Conservation (phyloP, 2,113 vertebrate species). For the Centropristis striata region DNA sequence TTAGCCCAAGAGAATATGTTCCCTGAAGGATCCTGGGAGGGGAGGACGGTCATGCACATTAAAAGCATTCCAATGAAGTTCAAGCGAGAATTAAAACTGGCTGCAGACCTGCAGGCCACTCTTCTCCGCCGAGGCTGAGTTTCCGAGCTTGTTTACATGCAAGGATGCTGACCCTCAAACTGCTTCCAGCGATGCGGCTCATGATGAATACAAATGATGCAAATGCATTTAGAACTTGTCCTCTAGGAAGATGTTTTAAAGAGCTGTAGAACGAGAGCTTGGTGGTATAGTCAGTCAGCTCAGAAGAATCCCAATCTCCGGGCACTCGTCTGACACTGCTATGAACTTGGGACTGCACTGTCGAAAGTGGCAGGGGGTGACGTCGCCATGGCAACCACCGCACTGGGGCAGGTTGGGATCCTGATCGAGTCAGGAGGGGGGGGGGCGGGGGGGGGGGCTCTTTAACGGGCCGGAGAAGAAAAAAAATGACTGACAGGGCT, state of each 20-base stretch:
- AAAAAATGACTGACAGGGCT: conserved; percentile 59
- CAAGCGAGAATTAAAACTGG: conserved; percentile 34
- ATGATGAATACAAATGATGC: conserved; percentile 59
- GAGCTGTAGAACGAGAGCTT: neutral
- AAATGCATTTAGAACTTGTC: conserved; percentile 20
- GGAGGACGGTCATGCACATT: conserved; percentile 35
- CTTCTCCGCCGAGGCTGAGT: conserved; percentile 16
- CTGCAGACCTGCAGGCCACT: conserved; percentile 35
- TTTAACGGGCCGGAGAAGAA: conserved; percentile 33
- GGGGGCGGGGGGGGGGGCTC: neutral
- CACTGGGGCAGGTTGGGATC: conserved; percentile 50
- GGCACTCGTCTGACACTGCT: conserved; percentile 28
- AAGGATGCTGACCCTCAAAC: conserved; percentile 51
- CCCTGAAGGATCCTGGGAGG: conserved; percentile 32
- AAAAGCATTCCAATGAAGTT: conserved; percentile 59
- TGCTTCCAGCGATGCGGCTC: conserved; percentile 37
- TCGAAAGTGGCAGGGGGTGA: conserved; percentile 35
- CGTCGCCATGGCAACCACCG: conserved; percentile 48
- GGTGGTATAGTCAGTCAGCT: neutral
- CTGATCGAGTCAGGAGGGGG: conserved; percentile 18
- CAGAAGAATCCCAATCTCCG: conserved; percentile 22
- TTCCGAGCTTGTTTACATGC: conserved; percentile 65
- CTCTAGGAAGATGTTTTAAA: neutral
- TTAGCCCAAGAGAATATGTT: conserved; percentile 38
- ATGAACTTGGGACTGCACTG: conserved; percentile 62